Percentiles rank a stretch among this genome's conserved stretches.
These are phyloP conservation scores for Eretmocerus hayati DNA, from an alignment of 2,888 invertebrate genomes.

Conservation along the genomic window DNA sequence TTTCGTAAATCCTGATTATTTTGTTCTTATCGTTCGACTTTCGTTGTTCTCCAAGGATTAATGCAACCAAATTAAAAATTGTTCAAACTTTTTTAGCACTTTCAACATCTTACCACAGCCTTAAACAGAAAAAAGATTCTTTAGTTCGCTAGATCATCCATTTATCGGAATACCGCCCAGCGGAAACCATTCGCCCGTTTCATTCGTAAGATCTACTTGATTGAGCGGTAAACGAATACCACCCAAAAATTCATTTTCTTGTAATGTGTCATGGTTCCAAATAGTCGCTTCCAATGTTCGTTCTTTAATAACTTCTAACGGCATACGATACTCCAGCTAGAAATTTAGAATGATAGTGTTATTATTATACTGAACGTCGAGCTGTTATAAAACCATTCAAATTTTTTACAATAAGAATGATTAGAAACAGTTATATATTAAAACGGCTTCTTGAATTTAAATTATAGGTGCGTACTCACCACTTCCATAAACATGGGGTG, in stretches of 20 bases:
- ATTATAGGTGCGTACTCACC: constrained; percentile 54
- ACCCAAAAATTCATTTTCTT: constrained; percentile 91
- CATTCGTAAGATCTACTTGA: constrained; percentile 66
- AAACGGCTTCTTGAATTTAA: too few species aligned
- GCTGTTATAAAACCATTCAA: neutral
- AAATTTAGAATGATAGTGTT: neutral
- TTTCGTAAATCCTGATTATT: too few species aligned
- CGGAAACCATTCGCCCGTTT: constrained; percentile 82
- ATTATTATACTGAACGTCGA: neutral
- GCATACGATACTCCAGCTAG: constrained; percentile 81
- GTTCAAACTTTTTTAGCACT: constrained; percentile 5
- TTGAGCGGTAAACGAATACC: constrained; percentile 77
- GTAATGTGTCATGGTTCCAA: constrained; percentile 89
- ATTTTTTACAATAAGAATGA: neutral
- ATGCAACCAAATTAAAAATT: constrained; percentile 6
- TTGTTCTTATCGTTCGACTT: constrained; percentile 12
- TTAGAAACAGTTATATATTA: neutral
- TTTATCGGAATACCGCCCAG: constrained; percentile 50
- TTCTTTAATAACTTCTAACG: constrained; percentile 67
- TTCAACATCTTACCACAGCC: constrained; percentile 21
- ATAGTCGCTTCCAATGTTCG: constrained; percentile 84
- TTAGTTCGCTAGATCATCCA: neutral
- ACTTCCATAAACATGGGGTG: constrained; percentile 98
- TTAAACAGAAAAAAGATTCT: constrained; percentile 6
- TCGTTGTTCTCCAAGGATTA: constrained; percentile 10